Evolutionary conservation across 1,140 invertebrate species (phyloP), one percentile per base, ranked within the genome.

Genomic region (Ostrea denselamellosa): DNA sequence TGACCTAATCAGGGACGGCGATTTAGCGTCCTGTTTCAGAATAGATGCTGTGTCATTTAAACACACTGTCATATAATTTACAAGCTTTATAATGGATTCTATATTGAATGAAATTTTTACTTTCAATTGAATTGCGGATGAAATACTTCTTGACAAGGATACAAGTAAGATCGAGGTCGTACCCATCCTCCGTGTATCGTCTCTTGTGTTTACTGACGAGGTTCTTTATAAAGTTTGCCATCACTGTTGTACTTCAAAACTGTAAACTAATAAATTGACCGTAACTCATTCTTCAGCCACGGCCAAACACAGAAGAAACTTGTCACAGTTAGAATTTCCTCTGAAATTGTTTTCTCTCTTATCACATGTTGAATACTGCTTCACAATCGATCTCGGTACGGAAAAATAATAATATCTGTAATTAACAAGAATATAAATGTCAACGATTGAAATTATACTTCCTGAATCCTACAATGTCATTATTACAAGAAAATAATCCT

Each of bases 111-210:
- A 44, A 44, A 44, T 44, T 44, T n/a, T 44, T 44, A 44, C 34
- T 44, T 44, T 44, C 34, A 44, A 2, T 44, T 44, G 34, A 62
- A 62, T 62, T 62, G 56, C 56, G 56, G 56, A 62, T 62, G 56
- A 62, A 62, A 81, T 81, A 81, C 0, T 81, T 7, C 1, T 19
- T 0, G 8, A 34, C 92, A 94, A 93, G 92, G 93, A 95, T 97
- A 99, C 98, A 99, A 87, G 98, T 97, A 94, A 99, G 96, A 96
- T 99, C 98, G 94, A 99, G 96, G 96, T 99, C 97, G 95, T 97
- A 99, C 90, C 98, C 98, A 96, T 98, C 97, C 94, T 97, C 96
- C 90, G 96, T 97, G 94, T 98, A 99, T 88, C 98, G 96, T 95
- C 97, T 97, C 93, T 98, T 97, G 92, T 97, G 97, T 95, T 98